Conservation (phyloP, 2,113 vertebrate genomes). For the Pogona vitticeps region DNA sequence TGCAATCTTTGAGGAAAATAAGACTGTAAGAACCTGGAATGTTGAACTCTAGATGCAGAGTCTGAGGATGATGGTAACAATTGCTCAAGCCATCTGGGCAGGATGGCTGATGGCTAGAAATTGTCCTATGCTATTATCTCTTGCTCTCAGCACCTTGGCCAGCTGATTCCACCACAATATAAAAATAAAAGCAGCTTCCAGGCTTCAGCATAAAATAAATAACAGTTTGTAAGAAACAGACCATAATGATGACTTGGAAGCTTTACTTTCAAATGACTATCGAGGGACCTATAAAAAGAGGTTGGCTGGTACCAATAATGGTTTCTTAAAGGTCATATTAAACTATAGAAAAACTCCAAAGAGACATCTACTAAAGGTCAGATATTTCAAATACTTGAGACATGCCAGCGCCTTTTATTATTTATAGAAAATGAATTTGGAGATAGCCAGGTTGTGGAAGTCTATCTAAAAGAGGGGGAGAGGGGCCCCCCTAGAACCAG, state of each 20-base stretch:
- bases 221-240: not conserved
- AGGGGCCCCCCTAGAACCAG: too few species aligned
- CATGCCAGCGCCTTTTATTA: conserved; percentile 16
- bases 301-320: not conserved
- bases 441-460: not conserved
- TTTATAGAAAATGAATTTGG: conserved; percentile 11
- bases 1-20: too few species aligned
- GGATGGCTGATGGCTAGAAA: too few species aligned
- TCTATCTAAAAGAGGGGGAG: not conserved
- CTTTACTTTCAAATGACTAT: conserved; percentile 6
- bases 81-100: too few species aligned
- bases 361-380: conserved; percentile 32
- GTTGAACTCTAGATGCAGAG: too few species aligned
- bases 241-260: conserved; percentile 9
- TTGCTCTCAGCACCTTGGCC: not conserved
- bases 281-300: conserved; percentile 19
- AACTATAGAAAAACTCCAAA: not conserved
- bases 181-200: not conserved
- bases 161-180: not conserved
- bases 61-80: too few species aligned
- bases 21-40: too few species aligned
- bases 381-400: conserved; percentile 8
- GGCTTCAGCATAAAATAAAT: not conserved
- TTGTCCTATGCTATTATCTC: not conserved
- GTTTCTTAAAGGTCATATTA: conserved; percentile 35